Conservation (phyloP, 2,113 vertebrate genomes). For the Perca schrenkii region DNA sequence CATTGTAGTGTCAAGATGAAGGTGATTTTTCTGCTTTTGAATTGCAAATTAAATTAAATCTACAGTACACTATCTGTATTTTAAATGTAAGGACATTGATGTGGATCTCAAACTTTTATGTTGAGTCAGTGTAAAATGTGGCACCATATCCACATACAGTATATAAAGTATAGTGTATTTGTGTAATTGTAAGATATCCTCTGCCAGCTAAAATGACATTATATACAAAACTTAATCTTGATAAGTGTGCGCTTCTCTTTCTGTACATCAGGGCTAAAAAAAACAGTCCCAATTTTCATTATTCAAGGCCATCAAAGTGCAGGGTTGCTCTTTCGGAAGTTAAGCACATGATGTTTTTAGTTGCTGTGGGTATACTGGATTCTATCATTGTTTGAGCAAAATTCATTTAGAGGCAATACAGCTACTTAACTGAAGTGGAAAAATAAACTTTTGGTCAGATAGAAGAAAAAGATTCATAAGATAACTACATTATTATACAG, state of each 20-base stretch:
- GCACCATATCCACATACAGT: neutral
- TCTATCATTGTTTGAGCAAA: neutral
- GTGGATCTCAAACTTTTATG: neutral
- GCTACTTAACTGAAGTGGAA: neutral
- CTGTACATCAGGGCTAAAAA: conserved; percentile 16
- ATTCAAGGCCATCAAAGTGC: neutral
- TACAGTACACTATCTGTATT: neutral
- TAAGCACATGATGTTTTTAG: neutral
- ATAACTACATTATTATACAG: neutral
- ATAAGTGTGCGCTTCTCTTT: conserved; percentile 5
- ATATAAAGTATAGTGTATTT: neutral
- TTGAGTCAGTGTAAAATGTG: neutral
- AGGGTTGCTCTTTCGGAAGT: neutral
- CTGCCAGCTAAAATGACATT: neutral
- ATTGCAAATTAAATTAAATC: neutral
- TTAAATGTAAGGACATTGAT: neutral
- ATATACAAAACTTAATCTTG: conserved; percentile 7
- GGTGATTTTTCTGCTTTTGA: conserved; percentile 1
- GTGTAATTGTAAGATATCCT: neutral
- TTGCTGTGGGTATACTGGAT: neutral
- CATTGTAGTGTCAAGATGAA: neutral
- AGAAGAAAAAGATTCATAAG: neutral
- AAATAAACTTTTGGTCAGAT: conserved; percentile 1
- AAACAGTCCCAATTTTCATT: neutral
- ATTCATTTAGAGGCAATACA: neutral